Evolutionary conservation across 2,797 vertebrate species (phyloP).

Genomic region (Lerista edwardsae): DNA sequence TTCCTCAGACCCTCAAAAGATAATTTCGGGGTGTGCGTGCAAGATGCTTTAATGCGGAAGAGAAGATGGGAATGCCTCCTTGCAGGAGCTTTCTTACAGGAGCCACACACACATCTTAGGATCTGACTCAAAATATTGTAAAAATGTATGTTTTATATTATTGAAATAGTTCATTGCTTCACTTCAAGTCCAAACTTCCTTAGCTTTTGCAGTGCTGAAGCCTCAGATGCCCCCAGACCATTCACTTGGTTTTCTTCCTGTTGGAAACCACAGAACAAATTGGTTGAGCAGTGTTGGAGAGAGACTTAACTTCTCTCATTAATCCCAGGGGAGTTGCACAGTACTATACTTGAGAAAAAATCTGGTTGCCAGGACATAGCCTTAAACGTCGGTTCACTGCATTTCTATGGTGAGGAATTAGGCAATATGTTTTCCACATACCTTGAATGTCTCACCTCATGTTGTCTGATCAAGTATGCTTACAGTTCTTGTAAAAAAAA

Average conservation of each 20-base stretch:
- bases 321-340: background rate
- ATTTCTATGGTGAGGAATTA: background rate
- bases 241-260: no score
- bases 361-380: background rate
- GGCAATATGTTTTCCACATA: background rate
- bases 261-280: background rate
- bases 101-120: background rate
- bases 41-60: no score
- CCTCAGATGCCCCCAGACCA: background rate
- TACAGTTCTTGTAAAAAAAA: background rate
- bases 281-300: background rate
- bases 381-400: background rate
- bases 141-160: no score
- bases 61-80: no score
- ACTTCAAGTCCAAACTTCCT: no score
- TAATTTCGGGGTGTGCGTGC: no score
- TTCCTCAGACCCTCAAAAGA: no score
- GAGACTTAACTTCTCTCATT: background rate
- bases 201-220: background rate
- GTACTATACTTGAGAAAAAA: background rate
- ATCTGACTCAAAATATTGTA: no score
- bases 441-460: background rate
- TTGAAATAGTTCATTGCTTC: no score
- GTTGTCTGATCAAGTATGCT: background rate
- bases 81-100: background rate